These are phyloP conservation scores for Caenorhabditis brenneri DNA, from an alignment of 1,140 invertebrate genomes.

Conservation along the genomic window DNA sequence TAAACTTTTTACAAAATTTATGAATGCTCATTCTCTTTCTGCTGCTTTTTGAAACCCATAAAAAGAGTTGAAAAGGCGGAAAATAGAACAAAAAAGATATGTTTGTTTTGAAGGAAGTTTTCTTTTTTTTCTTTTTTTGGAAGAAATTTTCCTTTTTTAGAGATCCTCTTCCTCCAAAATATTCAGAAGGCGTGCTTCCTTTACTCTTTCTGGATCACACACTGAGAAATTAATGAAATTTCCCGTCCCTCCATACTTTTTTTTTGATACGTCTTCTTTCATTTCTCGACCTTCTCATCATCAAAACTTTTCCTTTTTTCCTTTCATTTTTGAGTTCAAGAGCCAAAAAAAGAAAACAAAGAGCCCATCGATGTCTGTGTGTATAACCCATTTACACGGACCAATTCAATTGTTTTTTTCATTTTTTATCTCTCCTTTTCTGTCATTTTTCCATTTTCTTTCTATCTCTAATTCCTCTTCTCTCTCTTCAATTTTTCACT, in stretches of 20 bases:
- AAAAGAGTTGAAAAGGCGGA: background rate
- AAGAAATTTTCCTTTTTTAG: too few species aligned
- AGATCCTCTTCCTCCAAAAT: background rate
- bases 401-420: conserved; percentile 4
- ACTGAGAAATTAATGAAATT: conserved; percentile 18
- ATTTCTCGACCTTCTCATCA: background rate
- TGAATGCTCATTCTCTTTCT: background rate
- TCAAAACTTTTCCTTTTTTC: background rate
- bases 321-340: too few species aligned
- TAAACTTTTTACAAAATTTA: background rate
- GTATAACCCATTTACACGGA: background rate
- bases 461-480: background rate
- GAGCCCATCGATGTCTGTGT: too few species aligned
- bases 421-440: too few species aligned
- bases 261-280: background rate
- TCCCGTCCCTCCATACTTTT: background rate
- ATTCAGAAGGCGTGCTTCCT: background rate
- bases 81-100: background rate
- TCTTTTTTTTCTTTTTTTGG: background rate
- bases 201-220: background rate
- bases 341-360: too few species aligned
- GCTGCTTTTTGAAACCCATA: background rate
- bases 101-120: background rate
- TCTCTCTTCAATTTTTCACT: too few species aligned
- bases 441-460: background rate